Evolutionary conservation across 2,113 vertebrate genomes (phyloP).

Genomic region (Tor tambroides): DNA sequence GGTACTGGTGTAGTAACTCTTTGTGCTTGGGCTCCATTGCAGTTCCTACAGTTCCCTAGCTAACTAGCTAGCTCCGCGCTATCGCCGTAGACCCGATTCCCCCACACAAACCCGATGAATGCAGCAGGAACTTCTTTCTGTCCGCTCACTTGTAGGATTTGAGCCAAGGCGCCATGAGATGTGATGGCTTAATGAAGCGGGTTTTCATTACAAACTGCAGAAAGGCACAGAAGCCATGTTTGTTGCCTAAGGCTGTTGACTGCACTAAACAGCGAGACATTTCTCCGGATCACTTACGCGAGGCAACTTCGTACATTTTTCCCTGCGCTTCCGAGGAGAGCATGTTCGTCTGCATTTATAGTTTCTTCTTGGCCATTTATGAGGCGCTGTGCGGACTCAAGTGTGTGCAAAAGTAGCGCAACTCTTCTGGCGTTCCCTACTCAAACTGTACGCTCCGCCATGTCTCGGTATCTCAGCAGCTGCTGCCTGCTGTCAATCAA

Average conservation of each 20-base stretch:
- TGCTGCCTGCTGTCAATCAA: conserved; percentile 83
- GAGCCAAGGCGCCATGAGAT: conserved; percentile 73
- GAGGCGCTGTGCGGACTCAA: conserved; percentile 58
- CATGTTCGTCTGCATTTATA: conserved; percentile 58
- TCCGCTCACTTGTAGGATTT: conserved; percentile 70
- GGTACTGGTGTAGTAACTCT: conserved; percentile 93
- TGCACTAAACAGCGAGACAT: conserved; percentile 82
- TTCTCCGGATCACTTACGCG: conserved; percentile 72
- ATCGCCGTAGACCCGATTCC: conserved; percentile 67
- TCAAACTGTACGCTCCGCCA: conserved; percentile 82
- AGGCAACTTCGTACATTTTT: conserved; percentile 64
- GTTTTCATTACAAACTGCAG: conserved; percentile 76
- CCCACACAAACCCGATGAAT: conserved; percentile 49
- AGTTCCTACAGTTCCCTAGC: conserved; percentile 73
- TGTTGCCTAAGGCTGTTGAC: conserved; percentile 85
- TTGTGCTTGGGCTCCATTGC: conserved; percentile 95
- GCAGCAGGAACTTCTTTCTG: conserved; percentile 66
- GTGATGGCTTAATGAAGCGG: conserved; percentile 67
- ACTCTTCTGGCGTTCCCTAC: conserved; percentile 71
- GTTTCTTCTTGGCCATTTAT: conserved; percentile 61
- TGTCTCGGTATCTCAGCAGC: conserved; percentile 83
- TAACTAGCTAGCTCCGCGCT: conserved; percentile 70
- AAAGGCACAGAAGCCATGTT: conserved; percentile 87
- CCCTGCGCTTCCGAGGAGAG: conserved; percentile 53
- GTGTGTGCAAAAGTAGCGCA: conserved; percentile 74